These are phyloP conservation scores for Hiodon alosoides DNA, from an alignment of 2,113 vertebrate genomes.

Conservation along the genomic window DNA sequence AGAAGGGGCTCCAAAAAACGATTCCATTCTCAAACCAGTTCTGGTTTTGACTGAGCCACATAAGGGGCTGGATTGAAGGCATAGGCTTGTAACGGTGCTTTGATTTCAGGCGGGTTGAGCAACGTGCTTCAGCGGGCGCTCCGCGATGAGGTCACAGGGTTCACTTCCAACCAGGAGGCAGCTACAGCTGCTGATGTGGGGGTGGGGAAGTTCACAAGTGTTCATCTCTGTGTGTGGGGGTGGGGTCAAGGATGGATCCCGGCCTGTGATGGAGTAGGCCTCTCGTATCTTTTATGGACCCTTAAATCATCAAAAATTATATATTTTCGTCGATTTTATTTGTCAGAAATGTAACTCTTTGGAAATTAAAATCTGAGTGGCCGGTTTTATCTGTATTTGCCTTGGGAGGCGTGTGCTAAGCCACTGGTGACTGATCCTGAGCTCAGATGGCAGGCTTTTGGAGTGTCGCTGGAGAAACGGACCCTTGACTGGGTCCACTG, in stretches of 20 bases:
- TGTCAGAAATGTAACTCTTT: too few relatives aligned
- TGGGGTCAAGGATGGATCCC: not conserved
- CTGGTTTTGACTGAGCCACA: too few relatives aligned
- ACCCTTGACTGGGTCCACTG: slow-evolving; percentile 80
- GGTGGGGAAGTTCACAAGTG: not conserved
- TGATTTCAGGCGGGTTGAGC: too few relatives aligned
- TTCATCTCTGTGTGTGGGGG: not conserved
- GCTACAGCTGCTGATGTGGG: slow-evolving; percentile 5
- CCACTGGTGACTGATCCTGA: not conserved
- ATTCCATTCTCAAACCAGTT: too few relatives aligned
- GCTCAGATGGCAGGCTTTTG: slow-evolving; percentile 50
- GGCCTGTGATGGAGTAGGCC: not conserved
- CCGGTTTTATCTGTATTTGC: not conserved
- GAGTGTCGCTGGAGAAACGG: slow-evolving; percentile 84
- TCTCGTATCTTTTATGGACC: not conserved
- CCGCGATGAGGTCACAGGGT: slow-evolving; percentile 4
- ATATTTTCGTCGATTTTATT: not conserved
- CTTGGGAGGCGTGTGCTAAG: not conserved
- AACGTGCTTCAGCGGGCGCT: not conserved
- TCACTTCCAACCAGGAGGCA: slow-evolving; percentile 16
- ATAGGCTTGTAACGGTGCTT: too few relatives aligned
- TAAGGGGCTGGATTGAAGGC: too few relatives aligned
- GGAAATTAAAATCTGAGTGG: too few relatives aligned
- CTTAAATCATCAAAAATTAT: not conserved
- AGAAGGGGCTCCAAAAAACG: too few relatives aligned